Base-by-base conservation (phyloP, 64 coral and sea anemone species). In the Actinia equina region DNA sequence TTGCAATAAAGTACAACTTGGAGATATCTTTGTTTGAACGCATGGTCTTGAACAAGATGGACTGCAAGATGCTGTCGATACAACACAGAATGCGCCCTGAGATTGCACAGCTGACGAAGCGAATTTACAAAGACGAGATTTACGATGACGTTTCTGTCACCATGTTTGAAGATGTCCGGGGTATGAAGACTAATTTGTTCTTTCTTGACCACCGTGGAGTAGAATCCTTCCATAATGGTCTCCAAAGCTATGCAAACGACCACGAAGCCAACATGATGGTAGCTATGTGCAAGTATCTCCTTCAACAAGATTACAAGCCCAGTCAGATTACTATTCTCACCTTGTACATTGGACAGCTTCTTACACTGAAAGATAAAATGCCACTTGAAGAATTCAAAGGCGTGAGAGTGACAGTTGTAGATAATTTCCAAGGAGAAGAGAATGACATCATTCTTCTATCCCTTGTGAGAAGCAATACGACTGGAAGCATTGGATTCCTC, bases 401-500 rank as follows among this genome's bases (percentile, higher is more conserved):
- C 18, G 44, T 98, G 1, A 90, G 84, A 64, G 86, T 98, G 18
- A 88, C 89, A 7, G 92, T 92, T 37, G 91, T 96, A 18, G 90
- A 96, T 88, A 93, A 93, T 61, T 96, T 90, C 43, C 94, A 96
- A 79, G 94, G 94, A 6, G 91, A 96, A 85, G 94, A 96, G 70
- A 96, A 93, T 22, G 88, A 96, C 53, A 90, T 96, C 49, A 93
- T 96, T 59, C 85, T 96, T 41, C 83, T 96, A 3, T 96, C 94
- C 18, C 82, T 96, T 60, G 94, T 96, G 1, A 84, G 94, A 87
- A 96, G 94, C 87, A 92, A 77, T 59, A 52, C 82, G 56, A 80
- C 85, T 17, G 83, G 78, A 54, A 79, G 12, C 69, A 96, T 96
- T 79, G 94, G 94, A 49, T 96, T 96, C 80, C 53, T 89, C 1